These are phyloP conservation scores for Danionella cerebrum DNA, from an alignment of 2,113 vertebrate species.

Conservation along the genomic window DNA sequence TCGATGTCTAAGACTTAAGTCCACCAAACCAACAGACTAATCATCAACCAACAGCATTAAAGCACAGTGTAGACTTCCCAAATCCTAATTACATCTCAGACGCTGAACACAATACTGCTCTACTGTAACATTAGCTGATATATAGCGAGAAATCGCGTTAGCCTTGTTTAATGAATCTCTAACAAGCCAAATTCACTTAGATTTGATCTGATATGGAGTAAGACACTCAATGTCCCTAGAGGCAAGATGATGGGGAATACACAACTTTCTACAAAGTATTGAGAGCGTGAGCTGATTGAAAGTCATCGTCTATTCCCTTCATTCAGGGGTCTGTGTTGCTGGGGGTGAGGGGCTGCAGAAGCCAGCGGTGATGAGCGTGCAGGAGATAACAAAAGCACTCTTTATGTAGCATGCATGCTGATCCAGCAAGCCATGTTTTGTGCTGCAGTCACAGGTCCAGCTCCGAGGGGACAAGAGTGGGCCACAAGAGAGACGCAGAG, in stretches of 20 bases:
- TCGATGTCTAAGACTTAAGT: neutral
- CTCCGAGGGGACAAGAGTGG: constrained; percentile 53
- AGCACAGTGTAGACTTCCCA: neutral
- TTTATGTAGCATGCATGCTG: constrained; percentile 69
- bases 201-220: neutral
- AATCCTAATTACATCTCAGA: neutral
- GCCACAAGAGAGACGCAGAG: constrained; percentile 49
- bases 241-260: neutral
- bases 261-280: neutral
- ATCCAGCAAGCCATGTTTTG: constrained; percentile 68
- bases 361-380: constrained; percentile 67
- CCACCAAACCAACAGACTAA: neutral
- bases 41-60: neutral
- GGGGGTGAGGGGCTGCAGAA: constrained; percentile 55
- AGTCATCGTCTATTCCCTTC: neutral
- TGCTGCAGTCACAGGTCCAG: constrained; percentile 64
- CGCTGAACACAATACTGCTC: neutral
- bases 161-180: neutral
- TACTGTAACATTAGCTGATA: neutral
- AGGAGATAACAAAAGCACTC: constrained; percentile 65
- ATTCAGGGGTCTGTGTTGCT: constrained; percentile 15
- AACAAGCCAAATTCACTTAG: neutral
- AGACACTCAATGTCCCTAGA: neutral
- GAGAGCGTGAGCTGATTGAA: neutral
- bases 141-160: neutral